Conservation (phyloP, 2,113 vertebrate genomes). For the Irena cyanogastra region DNA sequence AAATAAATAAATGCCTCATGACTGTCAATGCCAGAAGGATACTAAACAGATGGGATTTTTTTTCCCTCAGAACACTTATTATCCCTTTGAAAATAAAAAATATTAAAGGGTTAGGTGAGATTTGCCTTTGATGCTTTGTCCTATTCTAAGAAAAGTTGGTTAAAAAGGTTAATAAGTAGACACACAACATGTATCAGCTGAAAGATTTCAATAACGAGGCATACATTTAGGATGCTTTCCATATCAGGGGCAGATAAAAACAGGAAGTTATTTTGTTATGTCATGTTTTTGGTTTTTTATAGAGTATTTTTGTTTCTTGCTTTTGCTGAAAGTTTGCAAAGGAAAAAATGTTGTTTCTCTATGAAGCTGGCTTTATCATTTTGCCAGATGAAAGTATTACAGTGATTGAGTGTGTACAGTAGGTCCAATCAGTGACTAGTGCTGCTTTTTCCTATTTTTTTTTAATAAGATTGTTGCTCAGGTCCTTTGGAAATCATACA, state of each 20-base stretch:
- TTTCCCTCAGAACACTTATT: not conserved
- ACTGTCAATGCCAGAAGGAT: not conserved
- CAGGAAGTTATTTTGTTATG: not conserved
- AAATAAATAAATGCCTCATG: not conserved
- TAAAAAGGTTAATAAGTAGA: not conserved
- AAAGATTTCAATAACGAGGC: not conserved
- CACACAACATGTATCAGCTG: not conserved
- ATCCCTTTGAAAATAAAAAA: not conserved
- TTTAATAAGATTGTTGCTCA: not conserved
- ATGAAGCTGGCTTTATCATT: not conserved
- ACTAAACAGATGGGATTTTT: not conserved
- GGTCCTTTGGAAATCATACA: constrained; percentile 31
- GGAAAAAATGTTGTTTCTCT: not conserved
- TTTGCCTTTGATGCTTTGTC: not conserved
- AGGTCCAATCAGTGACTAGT: not conserved
- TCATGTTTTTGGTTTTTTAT: not conserved
- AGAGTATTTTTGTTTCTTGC: not conserved
- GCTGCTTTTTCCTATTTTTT: not conserved
- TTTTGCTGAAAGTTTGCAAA: not conserved
- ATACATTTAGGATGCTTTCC: not conserved
- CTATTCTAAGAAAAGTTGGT: not conserved
- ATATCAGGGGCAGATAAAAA: not conserved
- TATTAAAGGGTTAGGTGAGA: not conserved
- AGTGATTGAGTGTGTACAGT: not conserved
- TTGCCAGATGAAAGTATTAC: not conserved